Base-by-base conservation (phyloP, 2,113 vertebrate species). In the Carassius auratus region DNA sequence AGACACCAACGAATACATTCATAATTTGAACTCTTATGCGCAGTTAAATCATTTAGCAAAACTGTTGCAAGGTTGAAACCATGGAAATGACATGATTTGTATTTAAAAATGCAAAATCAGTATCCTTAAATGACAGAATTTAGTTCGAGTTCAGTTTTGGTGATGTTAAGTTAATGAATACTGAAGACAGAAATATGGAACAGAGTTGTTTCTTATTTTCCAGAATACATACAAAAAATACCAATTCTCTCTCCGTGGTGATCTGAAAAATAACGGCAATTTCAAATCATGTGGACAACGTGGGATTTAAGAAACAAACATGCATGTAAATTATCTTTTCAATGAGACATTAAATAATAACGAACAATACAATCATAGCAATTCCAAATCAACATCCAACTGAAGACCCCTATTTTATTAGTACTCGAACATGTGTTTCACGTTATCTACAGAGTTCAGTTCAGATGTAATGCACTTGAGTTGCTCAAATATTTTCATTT, bases 191-290 rank as follows among this genome's bases (percentile, higher is more conserved):
- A 95, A 93, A 95, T 96, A 97, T 96, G 96, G 96, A 97, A 97
- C 97, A 97, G 95, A 97, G 96, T 94, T 93, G 94, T 95, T 96
- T 95, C 94, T 96, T 95, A 95, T 96, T 97, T 96, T 95, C 93
- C 97, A 97, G 96, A 97, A 97, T 98, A 98, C 97, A 98, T 98
- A 99, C 97, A 97, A 98, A 99, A 99, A 98, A 98, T 97, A 98
- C 96, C 96, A 97, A 97, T 97, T 97, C 94, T 97, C 96, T 97
- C 94, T 97, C 93, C 96, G 96, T 95, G 96, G 96, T 96, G 95
- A 96, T 95, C 96, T 98, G 96, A 97, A 99, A 99, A 99, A 98
- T 98, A 98, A 98, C 95, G 96, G 96, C 95, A 97, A 97, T 97
- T 96, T 96, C 93, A 97, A 97, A 97, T 96, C 92, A 95, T 96